phyloP scores from a whole-genome alignment of 2,113 vertebrate genomes.

The Coracopsis vasa region DNA sequence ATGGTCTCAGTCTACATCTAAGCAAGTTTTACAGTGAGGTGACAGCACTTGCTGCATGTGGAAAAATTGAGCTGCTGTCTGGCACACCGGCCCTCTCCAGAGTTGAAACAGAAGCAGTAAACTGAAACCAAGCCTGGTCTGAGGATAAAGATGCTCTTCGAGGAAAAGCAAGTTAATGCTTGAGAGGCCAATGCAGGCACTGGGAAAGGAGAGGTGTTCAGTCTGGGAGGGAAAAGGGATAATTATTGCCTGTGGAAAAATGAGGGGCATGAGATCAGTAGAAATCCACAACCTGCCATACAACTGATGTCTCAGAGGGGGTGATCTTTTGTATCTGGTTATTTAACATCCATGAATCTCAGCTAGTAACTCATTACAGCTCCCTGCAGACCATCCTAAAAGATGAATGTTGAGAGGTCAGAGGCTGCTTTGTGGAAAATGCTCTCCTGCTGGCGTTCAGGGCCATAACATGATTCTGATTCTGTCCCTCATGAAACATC shows the following conservation, averaged over 20 bases:
- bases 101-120: not conserved
- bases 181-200: not conserved
- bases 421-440: not conserved
- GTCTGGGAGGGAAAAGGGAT: not conserved
- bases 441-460: not conserved
- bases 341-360: not conserved
- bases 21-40: not conserved
- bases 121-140: not conserved
- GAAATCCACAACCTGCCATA: not conserved
- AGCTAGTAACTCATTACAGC: not conserved
- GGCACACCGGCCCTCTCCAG: fast-evolving
- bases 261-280: too few species aligned
- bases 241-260: not conserved
- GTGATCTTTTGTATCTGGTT: not conserved
- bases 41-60: not conserved
- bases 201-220: not conserved
- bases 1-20: not conserved
- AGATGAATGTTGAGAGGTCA: fast-evolving
- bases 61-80: not conserved
- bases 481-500: not conserved
- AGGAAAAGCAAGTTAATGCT: not conserved
- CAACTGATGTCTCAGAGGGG: not conserved
- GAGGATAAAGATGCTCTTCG: not conserved
- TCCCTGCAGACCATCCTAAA: not conserved
- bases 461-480: not conserved